Evolutionary conservation across 2,113 vertebrate genomes (phyloP).

Genomic region (Xenopus borealis): DNA sequence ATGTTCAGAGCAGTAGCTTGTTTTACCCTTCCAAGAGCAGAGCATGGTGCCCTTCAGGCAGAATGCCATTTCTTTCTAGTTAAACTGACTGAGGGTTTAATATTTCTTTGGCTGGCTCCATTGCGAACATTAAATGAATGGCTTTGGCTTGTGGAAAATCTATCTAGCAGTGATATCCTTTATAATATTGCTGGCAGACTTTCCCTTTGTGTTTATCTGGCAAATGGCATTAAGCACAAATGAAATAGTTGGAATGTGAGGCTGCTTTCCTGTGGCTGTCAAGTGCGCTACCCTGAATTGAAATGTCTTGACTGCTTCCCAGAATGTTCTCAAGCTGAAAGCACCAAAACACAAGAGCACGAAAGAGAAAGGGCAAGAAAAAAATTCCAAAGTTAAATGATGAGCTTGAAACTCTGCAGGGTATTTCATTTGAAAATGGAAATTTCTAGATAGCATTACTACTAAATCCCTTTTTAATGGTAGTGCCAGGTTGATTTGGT

Average conservation of each 20-base stretch:
- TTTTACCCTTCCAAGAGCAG: no score
- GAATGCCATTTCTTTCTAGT: background rate
- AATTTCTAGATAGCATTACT: no score
- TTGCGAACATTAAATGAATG: background rate
- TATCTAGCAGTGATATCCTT: background rate
- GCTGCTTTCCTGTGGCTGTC: background rate
- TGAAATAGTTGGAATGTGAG: background rate
- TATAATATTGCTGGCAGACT: background rate
- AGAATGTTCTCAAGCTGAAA: background rate
- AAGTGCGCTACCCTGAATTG: background rate
- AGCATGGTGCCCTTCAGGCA: background rate
- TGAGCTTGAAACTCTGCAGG: no score
- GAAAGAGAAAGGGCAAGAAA: no score
- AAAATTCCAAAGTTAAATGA: no score
- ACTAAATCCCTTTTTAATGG: no score
- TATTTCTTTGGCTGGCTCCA: background rate
- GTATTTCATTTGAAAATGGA: no score
- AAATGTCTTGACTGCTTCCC: background rate
- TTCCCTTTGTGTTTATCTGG: background rate
- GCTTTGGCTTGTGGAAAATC: background rate
- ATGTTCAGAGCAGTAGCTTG: no score
- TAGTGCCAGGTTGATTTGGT: no score
- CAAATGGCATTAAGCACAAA: background rate
- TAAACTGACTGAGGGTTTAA: background rate
- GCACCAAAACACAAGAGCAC: background rate